These are phyloP conservation scores for Drosophila colorata DNA, from an alignment of 2,888 invertebrate genomes.

Conservation along the genomic window DNA sequence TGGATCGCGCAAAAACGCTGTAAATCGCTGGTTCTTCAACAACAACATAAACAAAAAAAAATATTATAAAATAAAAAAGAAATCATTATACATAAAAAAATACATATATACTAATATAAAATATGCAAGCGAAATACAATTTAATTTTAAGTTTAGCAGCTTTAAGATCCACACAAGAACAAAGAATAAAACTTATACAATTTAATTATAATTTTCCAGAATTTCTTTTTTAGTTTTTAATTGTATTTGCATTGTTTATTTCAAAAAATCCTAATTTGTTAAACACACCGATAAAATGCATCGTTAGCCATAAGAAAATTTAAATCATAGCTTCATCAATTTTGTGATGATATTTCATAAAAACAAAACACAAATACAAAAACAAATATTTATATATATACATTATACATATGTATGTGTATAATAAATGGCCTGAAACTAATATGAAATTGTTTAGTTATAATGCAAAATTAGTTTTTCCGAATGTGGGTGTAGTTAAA, in stretches of 20 bases:
- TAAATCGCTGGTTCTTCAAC: slow-evolving; percentile 65
- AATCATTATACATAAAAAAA: slow-evolving; percentile 45
- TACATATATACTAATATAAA: slow-evolving; percentile 50
- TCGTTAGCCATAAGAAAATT: slow-evolving; percentile 67
- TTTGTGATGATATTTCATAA: slow-evolving; percentile 73
- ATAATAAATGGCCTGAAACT: slow-evolving; percentile 43
- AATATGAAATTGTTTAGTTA: slow-evolving; percentile 39
- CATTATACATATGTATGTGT: slow-evolving; percentile 35
- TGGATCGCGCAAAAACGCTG: slow-evolving; percentile 95
- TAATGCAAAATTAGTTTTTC: slow-evolving; percentile 30
- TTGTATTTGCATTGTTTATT: slow-evolving; percentile 44
- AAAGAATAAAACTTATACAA: slow-evolving; percentile 56
- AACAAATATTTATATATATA: slow-evolving; percentile 17
- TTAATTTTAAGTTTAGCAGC: slow-evolving; percentile 77
- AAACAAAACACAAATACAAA: slow-evolving; percentile 15
- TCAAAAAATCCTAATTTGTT: slow-evolving; percentile 54
- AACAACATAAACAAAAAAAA: slow-evolving; percentile 22
- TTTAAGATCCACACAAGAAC: slow-evolving; percentile 61
- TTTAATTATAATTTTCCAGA: slow-evolving; percentile 32
- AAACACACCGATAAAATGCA: slow-evolving; percentile 48
- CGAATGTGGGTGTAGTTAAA: slow-evolving; percentile 51
- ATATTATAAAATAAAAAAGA: slow-evolving; percentile 31
- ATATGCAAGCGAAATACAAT: slow-evolving; percentile 66
- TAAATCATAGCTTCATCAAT: slow-evolving; percentile 70
- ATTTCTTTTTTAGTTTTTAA: slow-evolving; percentile 25